phyloP scores from a whole-genome alignment of 2,113 vertebrate genomes.

The Vulpes vulpes region DNA sequence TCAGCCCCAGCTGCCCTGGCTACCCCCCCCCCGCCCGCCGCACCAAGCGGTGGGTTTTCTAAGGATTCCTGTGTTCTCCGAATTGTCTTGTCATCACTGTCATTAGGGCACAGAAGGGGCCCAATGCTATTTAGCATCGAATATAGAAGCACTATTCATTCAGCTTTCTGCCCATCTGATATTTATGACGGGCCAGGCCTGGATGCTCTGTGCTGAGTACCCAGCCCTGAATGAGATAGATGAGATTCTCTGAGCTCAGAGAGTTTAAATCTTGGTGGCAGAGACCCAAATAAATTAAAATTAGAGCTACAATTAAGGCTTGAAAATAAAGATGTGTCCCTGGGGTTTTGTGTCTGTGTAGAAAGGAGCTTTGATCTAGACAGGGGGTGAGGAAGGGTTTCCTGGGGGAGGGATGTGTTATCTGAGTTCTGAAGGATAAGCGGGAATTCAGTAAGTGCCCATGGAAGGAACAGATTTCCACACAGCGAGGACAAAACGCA shows the following conservation, averaged over 20 bases:
- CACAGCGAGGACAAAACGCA: not conserved
- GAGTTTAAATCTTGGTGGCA: not conserved
- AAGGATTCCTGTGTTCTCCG: slow-evolving; percentile 16
- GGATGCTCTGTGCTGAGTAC: not conserved
- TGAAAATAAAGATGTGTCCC: not conserved
- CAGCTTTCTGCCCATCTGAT: not conserved
- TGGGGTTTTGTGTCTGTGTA: not conserved
- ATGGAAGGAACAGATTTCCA: not conserved
- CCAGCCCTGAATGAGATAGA: not conserved
- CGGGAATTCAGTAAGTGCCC: not conserved
- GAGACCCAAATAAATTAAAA: not conserved
- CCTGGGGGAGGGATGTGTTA: too few species aligned
- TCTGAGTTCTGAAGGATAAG: not conserved
- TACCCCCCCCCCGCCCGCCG: not conserved
- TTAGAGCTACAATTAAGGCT: not conserved
- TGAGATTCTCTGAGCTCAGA: not conserved
- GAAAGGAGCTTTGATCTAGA: not conserved
- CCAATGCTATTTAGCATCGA: not conserved
- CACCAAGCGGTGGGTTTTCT: not conserved
- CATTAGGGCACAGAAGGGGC: not conserved
- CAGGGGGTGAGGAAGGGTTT: not conserved
- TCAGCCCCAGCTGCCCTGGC: not conserved
- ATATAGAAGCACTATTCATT: slow-evolving; percentile 59
- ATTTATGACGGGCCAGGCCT: not conserved
- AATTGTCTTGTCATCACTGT: slow-evolving; percentile 50